Evolutionary conservation across 2,113 vertebrate genomes (phyloP), one percentile per base, ranked within the genome.

Genomic region (Oncorhynchus keta): DNA sequence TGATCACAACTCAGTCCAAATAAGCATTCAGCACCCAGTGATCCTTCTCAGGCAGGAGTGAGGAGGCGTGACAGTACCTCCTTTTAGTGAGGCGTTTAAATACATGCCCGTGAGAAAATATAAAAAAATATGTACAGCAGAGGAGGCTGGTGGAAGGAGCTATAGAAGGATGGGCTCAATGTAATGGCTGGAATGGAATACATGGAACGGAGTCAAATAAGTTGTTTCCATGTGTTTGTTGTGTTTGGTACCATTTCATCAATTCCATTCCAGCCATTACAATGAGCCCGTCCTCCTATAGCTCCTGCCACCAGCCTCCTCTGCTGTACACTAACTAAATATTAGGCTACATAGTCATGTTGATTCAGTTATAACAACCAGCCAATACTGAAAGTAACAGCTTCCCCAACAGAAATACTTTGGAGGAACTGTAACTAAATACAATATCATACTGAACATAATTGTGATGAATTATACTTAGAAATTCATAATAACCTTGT

Each of bases 21-120:
- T 68, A 79, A 91, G 91, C 93, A 93, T 93, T 93, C 93, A 88
- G 84, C 92, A 93, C 91, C 92, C 91, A 92, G 93, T 92, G 92
- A 83, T 88, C 83, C 88, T 76, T 91, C 90, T 91, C 93, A 93
- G 88, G 93, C 93, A 93, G 82, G 86, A 74, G 89, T 92, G 87
- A 91, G 84, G 90, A 89, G 88, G 85, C 77, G 81, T 86, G 87
- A 87, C 70, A 86, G 81, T 72, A 82, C 82, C 89, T 55, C 4
- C 59, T 89, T 92, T 91, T 92, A 93, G 89, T 93, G 76, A 89
- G 89, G 89, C 83, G 70, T 89, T 87, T 89, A 78, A 86, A 83
- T 74, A 86, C 93, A 93, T 93, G 92, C 93, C 92, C 81, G 86
- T 83, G 78, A 82, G 79, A 87, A 24, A 24, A 24, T 24, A 1